A percentile compares a stretch with the other conserved stretches of the same genome.
Conservation (phyloP, 1,140 invertebrate species). For the Grapholita molesta region DNA sequence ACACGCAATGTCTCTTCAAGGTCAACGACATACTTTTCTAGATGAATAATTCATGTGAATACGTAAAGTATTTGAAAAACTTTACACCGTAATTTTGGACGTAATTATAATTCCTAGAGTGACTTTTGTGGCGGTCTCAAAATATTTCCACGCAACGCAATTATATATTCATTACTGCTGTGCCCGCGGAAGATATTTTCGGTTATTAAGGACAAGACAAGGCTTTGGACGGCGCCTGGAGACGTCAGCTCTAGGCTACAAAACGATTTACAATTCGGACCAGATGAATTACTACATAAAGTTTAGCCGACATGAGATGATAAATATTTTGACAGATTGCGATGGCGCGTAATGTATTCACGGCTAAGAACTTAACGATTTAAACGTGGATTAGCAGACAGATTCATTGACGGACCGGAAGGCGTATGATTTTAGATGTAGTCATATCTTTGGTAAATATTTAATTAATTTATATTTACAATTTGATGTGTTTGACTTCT, state of each 20-base stretch:
- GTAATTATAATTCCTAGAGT: constrained; percentile 37
- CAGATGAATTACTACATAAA: background rate
- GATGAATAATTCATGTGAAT: constrained; percentile 5
- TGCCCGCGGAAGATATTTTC: constrained; percentile 47
- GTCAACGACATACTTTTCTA: background rate
- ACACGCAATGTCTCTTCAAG: background rate
- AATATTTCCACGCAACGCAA: constrained; percentile 64
- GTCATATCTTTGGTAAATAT: constrained; percentile 11
- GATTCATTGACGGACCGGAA: background rate
- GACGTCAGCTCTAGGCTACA: background rate
- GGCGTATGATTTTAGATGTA: constrained; percentile 21
- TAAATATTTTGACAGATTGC: background rate
- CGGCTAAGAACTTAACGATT: background rate
- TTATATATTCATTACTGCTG: constrained; percentile 69
- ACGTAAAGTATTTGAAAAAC: background rate
- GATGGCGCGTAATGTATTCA: background rate
- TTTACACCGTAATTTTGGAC: constrained; percentile 20
- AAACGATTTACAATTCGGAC: constrained; percentile 3
- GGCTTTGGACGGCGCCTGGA: constrained; percentile 26
- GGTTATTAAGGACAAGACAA: constrained; percentile 51
- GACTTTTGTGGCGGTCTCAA: constrained; percentile 37
- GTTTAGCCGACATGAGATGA: background rate
- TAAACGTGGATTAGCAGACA: background rate
- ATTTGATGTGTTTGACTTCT: background rate
- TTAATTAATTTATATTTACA: background rate